Conservation (phyloP, 2,888 invertebrate genomes). For the Teinopalpus imperialis region DNA sequence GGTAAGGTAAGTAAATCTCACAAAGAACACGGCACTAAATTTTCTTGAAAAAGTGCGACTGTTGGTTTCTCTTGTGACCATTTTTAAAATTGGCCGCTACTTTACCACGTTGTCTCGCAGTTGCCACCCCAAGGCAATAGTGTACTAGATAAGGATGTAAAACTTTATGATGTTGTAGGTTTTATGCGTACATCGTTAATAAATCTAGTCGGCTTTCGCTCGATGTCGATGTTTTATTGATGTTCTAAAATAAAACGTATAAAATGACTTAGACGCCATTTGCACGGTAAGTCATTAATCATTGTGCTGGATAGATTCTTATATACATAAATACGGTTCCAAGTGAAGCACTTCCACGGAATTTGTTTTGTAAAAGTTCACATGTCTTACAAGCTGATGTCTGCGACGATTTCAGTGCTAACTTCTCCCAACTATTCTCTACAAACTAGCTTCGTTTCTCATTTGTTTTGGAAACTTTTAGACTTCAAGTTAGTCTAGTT, state of each 20-base stretch:
- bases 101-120: not conserved
- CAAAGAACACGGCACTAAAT: constrained; percentile 6
- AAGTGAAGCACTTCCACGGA: not conserved
- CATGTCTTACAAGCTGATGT: constrained; percentile 20
- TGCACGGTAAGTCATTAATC: constrained; percentile 13
- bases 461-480: constrained; percentile 14
- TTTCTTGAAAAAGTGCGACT: constrained; percentile 4
- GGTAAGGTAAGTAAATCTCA: too few species aligned
- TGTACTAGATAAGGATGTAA: constrained; percentile 40
- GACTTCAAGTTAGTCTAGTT: constrained; percentile 7
- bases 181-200: constrained; percentile 44
- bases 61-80: constrained; percentile 1
- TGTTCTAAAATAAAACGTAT: constrained; percentile 41
- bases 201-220: constrained; percentile 41
- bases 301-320: too few species aligned
- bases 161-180: constrained; percentile 39
- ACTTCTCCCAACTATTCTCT: constrained; percentile 13
- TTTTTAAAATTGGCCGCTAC: constrained; percentile 4
- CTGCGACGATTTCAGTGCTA: constrained; percentile 4
- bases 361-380: constrained; percentile 12
- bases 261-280: constrained; percentile 38
- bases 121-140: constrained; percentile 30
- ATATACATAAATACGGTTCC: too few species aligned
- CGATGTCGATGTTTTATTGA: constrained; percentile 51
- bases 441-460: constrained; percentile 11